These are phyloP conservation scores for Drosophila niveifrons DNA, from an alignment of 2,888 invertebrate genomes.

Conservation along the genomic window DNA sequence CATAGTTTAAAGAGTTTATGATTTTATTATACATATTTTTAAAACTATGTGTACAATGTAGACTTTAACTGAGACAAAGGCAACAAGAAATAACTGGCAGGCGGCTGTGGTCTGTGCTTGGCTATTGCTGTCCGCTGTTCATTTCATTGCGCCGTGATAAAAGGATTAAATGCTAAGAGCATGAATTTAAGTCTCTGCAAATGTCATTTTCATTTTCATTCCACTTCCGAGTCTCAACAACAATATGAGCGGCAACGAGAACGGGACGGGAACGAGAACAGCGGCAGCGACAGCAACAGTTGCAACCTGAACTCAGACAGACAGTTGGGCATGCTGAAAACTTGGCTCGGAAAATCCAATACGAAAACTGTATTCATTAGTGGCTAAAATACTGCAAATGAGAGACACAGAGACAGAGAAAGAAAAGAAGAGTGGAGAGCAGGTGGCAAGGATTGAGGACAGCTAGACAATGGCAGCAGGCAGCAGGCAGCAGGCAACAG, in stretches of 20 bases:
- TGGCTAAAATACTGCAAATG: constrained; percentile 29
- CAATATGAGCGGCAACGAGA: constrained; percentile 21
- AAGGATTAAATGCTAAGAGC: constrained; percentile 77
- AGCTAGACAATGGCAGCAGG: constrained; percentile 37
- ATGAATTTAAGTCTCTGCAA: constrained; percentile 71
- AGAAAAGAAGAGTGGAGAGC: not conserved
- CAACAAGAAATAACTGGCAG: not conserved
- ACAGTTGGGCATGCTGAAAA: constrained; percentile 1
- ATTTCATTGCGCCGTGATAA: constrained; percentile 59
- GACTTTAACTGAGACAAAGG: not conserved
- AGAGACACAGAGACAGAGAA: constrained; percentile 1
- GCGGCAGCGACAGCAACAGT: constrained; percentile 16
- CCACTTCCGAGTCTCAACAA: constrained; percentile 41
- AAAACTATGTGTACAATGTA: not conserved
- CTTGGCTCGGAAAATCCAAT: constrained; percentile 19
- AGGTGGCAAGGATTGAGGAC: constrained; percentile 14
- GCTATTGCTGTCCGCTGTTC: constrained; percentile 1
- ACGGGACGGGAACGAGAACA: too few relatives aligned
- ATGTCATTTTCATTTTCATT: constrained; percentile 60
- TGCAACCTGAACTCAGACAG: constrained; percentile 19
- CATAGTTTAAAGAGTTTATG: too few relatives aligned
- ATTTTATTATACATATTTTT: too few relatives aligned
- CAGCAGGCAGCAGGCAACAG: not conserved
- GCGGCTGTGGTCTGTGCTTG: not conserved
- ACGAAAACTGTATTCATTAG: constrained; percentile 36